Evolutionary conservation across 2,797 vertebrate species (phyloP), one percentile per base, ranked within the genome.

Genomic region (Astyanax mexicanus): DNA sequence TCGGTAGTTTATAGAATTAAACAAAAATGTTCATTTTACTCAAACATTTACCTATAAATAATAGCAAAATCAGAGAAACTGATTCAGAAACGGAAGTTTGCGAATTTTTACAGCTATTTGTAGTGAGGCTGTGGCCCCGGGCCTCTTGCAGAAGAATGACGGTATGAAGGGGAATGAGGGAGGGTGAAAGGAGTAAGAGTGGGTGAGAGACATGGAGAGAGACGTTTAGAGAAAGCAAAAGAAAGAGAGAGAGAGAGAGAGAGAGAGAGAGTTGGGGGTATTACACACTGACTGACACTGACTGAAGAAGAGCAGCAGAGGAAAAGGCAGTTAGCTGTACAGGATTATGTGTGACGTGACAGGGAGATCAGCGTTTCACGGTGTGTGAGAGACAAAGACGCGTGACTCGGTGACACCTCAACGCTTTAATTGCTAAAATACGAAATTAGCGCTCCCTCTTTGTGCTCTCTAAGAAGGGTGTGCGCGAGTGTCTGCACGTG

Each of bases 341-440:
- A 80, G 88, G 89, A 91, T 89, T 86, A 88, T 71, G 79, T 78
- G 83, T 81, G 88, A 89, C 75, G 80, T 75, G 88, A 88, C 75
- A 66, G 77, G 81, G 23, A 84, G 82, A 84, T 86, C 86, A 84
- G 85, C 58, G 75, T 89, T 86, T 84, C 62, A 80, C 68, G 5
- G 77, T 76, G 81, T 84, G 76, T 51, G 32, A 70, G 69, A 89
- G 86, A 91, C 85, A 88, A 86, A 90, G 84, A 86, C 61, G 54
- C 86, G 78, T 78, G 66, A 81, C 83, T 86, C 77, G 61, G 66
- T 87, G 86, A 90, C 88, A 90, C 80, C 82, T 89, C 86, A 83
- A 83, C 80, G 84, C 81, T 88, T 88, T 91, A 92, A 92, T 91
- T 89, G 85, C 81, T 84, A 84, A 89, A 87, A 86, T 84, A 89